Percentiles rank a stretch among this genome's conserved stretches.
These are phyloP conservation scores for Arrhopalites spinosus DNA, from an alignment of 2,888 invertebrate genomes.

Conservation along the genomic window DNA sequence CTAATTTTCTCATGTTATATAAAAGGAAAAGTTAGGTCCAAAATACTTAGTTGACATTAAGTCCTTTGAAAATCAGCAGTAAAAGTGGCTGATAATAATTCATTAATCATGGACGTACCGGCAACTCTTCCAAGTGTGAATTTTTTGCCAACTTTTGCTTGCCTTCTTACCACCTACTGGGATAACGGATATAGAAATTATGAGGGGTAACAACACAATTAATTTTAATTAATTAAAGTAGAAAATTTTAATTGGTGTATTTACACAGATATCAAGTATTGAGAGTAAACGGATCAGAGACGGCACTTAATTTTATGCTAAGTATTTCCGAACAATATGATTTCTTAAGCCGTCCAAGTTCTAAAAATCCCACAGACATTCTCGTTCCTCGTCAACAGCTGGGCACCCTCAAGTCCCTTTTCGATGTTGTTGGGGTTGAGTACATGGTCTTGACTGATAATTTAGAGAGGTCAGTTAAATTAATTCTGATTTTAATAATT, in stretches of 20 bases:
- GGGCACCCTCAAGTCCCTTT: conserved; percentile 40
- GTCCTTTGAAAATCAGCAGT: no score
- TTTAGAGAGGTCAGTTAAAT: conserved; percentile 41
- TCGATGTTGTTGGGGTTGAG: conserved; percentile 40
- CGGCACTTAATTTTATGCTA: conserved; percentile 40
- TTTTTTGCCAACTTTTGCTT: conserved; percentile 51
- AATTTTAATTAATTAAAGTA: neutral
- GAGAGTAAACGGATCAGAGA: conserved; percentile 40
- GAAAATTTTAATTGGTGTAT: neutral
- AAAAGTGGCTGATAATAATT: no score
- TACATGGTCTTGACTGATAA: conserved; percentile 43
- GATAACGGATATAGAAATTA: conserved; percentile 41
- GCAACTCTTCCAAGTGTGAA: neutral
- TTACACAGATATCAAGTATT: conserved; percentile 49
- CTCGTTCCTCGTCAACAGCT: conserved; percentile 70
- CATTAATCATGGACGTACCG: neutral
- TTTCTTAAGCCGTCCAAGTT: conserved; percentile 67
- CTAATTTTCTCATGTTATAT: neutral
- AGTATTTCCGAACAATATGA: conserved; percentile 56
- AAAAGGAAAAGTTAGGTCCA: neutral
- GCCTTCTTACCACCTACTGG: conserved; percentile 45
- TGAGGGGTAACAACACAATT: conserved; percentile 42
- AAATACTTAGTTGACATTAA: no score
- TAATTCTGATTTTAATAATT: no score
- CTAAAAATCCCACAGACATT: conserved; percentile 69